These are phyloP conservation scores for Apodemia mormo DNA, from an alignment of 2,888 invertebrate genomes.

Conservation along the genomic window DNA sequence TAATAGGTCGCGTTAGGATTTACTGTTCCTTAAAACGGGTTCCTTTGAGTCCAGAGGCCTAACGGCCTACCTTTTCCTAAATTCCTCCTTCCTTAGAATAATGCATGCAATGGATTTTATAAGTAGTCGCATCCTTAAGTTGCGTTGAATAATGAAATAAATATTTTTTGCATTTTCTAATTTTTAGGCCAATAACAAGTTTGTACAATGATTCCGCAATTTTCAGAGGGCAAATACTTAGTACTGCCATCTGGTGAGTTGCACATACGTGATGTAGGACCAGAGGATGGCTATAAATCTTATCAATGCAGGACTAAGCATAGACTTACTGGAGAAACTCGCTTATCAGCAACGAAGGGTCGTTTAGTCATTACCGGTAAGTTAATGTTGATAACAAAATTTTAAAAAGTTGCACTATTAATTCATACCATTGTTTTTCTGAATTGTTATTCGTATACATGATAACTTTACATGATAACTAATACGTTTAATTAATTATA, in stretches of 20 bases:
- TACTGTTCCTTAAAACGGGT: conserved; percentile 52
- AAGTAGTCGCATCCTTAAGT: conserved; percentile 72
- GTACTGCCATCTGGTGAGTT: conserved; percentile 97
- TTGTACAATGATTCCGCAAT: conserved; percentile 34
- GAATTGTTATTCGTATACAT: background rate
- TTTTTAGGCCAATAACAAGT: background rate
- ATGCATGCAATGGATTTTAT: conserved; percentile 69
- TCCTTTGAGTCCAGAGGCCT: conserved; percentile 79
- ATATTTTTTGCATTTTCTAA: background rate
- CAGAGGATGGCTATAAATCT: conserved; percentile 96
- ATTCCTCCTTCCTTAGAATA: conserved; percentile 82
- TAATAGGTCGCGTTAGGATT: conserved; percentile 45
- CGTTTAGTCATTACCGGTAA: conserved; percentile 97
- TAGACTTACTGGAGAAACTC: conserved; percentile 94
- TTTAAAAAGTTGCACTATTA: conserved; percentile 37
- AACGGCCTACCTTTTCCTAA: conserved; percentile 80
- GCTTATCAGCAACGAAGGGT: conserved; percentile 96
- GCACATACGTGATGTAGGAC: conserved; percentile 96
- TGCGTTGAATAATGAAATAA: conserved; percentile 45
- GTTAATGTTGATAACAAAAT: conserved; percentile 49
- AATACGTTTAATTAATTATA: background rate
- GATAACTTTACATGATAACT: too few species aligned
- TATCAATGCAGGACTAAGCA: conserved; percentile 97
- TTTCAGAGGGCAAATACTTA: conserved; percentile 95
- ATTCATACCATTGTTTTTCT: conserved; percentile 31